Evolutionary conservation across 2,113 vertebrate species (phyloP).

Genomic region (Psilopogon haemacephalus): DNA sequence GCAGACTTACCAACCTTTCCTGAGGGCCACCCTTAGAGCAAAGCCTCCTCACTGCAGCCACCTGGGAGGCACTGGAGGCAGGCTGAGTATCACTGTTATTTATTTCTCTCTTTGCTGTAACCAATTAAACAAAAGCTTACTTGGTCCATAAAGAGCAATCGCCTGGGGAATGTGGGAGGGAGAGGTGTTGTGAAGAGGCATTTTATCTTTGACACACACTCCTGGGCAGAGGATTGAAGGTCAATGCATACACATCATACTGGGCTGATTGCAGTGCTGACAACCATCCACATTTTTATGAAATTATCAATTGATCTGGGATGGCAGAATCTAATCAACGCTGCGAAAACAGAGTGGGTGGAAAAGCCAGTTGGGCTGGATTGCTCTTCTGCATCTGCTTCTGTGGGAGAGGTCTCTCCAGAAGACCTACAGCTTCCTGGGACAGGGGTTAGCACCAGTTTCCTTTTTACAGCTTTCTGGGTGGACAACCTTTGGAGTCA

Average conservation of each 20-base stretch:
- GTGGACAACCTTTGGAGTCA: background rate
- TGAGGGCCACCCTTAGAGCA: background rate
- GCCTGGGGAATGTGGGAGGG: constrained; percentile 25
- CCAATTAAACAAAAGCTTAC: constrained; percentile 31
- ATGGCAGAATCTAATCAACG: constrained; percentile 55
- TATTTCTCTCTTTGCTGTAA: constrained; percentile 21
- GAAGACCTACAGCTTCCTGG: background rate
- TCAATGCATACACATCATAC: constrained; percentile 3
- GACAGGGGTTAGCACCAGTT: background rate
- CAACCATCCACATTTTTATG: constrained; percentile 55
- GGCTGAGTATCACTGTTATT: constrained; percentile 23
- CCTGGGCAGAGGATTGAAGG: constrained; percentile 34
- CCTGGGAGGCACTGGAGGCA: background rate
- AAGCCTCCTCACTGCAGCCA: background rate
- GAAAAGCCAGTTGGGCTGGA: constrained; percentile 39
- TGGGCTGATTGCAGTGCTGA: constrained; percentile 53
- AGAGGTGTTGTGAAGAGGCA: background rate
- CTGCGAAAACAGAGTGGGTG: background rate
- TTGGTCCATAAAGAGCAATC: constrained; percentile 39
- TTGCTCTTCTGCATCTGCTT: background rate
- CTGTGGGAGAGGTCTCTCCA: background rate
- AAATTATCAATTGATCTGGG: constrained; percentile 62
- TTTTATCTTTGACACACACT: constrained; percentile 42
- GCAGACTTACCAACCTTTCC: background rate
- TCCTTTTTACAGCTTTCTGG: background rate